Evolutionary conservation across 2,888 invertebrate genomes (phyloP).

Genomic region (Erebia palarica): DNA sequence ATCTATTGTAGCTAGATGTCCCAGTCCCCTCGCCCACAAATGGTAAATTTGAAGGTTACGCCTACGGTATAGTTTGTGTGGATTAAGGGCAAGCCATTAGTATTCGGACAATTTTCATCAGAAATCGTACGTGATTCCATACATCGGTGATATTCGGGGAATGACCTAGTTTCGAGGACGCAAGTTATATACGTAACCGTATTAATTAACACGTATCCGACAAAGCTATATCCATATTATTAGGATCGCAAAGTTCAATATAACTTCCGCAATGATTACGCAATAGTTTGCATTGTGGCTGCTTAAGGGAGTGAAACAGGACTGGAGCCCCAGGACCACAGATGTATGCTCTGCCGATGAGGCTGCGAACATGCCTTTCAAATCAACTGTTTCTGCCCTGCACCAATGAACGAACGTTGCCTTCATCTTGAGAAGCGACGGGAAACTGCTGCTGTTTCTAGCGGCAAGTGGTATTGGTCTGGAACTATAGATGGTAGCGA

Average conservation of each 20-base stretch:
- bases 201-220: slow-evolving; percentile 33
- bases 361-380: too few relatives aligned
- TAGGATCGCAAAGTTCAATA: background rate
- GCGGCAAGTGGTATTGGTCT: too few relatives aligned
- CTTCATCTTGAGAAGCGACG: too few relatives aligned
- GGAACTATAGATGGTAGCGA: too few relatives aligned
- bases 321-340: too few relatives aligned
- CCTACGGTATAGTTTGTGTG: background rate
- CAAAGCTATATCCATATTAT: background rate
- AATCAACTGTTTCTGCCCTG: too few relatives aligned
- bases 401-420: too few relatives aligned
- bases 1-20: background rate
- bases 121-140: slow-evolving; percentile 13
- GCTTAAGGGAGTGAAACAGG: background rate
- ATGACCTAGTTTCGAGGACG: slow-evolving; percentile 5
- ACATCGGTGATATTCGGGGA: slow-evolving; percentile 16
- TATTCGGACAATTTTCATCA: slow-evolving; percentile 13
- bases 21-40: background rate
- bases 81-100: background rate
- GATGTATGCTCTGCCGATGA: too few relatives aligned
- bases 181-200: slow-evolving; percentile 32
- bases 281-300: background rate
- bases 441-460: too few relatives aligned
- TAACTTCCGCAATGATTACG: background rate
- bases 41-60: background rate